Percentiles rank a stretch among this genome's conserved stretches.
Evolutionary conservation across 2,888 invertebrate genomes (phyloP).

Genomic region (Dichetophora obliterata): DNA sequence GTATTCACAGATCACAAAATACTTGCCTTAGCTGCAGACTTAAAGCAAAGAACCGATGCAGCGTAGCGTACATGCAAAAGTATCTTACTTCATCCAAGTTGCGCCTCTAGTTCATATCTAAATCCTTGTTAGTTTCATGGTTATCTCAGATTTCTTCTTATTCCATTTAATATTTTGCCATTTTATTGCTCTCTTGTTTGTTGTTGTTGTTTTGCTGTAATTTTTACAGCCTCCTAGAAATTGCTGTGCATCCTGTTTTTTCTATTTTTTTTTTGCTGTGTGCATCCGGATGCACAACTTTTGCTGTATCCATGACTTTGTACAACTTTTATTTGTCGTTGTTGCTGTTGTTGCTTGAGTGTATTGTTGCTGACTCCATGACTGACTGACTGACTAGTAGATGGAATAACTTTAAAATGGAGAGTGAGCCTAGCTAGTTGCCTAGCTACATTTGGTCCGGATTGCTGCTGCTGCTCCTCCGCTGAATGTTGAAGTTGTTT

Average conservation of each 20-base stretch:
- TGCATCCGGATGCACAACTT: not conserved
- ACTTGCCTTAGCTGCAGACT: not conserved
- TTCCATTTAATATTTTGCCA: not conserved
- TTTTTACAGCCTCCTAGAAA: not conserved
- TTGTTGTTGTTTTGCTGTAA: not conserved
- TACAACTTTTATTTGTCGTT: not conserved
- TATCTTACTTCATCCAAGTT: too few relatives aligned
- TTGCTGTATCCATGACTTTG: constrained; percentile 1
- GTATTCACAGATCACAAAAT: not conserved
- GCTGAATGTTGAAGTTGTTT: not conserved
- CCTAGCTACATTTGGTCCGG: not conserved
- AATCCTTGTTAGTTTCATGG: too few relatives aligned
- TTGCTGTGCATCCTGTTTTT: not conserved
- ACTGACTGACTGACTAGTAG: constrained; percentile 10
- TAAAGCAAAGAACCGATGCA: too few relatives aligned
- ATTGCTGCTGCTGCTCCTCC: not conserved
- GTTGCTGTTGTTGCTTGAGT: constrained; percentile 2
- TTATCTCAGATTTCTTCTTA: too few relatives aligned
- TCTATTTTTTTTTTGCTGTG: too few relatives aligned
- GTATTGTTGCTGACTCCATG: not conserved
- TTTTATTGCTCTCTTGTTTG: not conserved
- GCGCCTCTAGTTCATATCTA: too few relatives aligned
- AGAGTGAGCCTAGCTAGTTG: constrained; percentile 15
- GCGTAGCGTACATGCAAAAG: too few relatives aligned
- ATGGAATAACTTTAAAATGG: not conserved